Evolutionary conservation across 2,113 vertebrate genomes (phyloP).

Genomic region (Silurus glanis): DNA sequence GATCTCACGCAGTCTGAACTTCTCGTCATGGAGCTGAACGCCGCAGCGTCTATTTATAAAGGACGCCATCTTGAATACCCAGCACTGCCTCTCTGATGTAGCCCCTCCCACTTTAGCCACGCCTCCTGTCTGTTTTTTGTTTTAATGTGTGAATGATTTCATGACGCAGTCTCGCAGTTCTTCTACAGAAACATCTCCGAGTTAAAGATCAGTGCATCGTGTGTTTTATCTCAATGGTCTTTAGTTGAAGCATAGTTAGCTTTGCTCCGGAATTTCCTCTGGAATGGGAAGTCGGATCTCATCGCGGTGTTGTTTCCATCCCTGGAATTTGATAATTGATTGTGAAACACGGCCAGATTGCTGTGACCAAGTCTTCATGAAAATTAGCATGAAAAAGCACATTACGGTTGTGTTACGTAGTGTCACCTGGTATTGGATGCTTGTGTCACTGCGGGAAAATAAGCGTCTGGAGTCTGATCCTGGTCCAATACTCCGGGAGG

Average conservation of each 20-base stretch:
- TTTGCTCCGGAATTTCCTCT: not conserved
- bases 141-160: not conserved
- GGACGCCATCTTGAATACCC: not conserved
- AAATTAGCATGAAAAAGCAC: not conserved
- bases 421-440: not conserved
- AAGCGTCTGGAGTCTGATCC: not conserved
- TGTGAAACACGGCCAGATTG: not conserved
- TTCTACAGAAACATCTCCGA: not conserved
- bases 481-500: too few relatives aligned
- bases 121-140: not conserved
- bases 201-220: not conserved
- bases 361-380: not conserved
- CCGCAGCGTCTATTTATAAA: not conserved
- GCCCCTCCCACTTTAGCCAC: not conserved
- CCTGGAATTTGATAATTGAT: not conserved
- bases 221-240: not conserved
- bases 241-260: not conserved
- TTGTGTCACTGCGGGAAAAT: not conserved
- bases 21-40: not conserved
- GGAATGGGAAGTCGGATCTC: not conserved
- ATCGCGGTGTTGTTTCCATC: not conserved
- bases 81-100: not conserved
- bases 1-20: not conserved
- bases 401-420: not conserved
- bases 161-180: not conserved